Percentiles rank a stretch among this genome's conserved stretches.
Evolutionary conservation across 2,113 vertebrate species (phyloP).

Genomic region (Dunckerocampus dactyliophorus): DNA sequence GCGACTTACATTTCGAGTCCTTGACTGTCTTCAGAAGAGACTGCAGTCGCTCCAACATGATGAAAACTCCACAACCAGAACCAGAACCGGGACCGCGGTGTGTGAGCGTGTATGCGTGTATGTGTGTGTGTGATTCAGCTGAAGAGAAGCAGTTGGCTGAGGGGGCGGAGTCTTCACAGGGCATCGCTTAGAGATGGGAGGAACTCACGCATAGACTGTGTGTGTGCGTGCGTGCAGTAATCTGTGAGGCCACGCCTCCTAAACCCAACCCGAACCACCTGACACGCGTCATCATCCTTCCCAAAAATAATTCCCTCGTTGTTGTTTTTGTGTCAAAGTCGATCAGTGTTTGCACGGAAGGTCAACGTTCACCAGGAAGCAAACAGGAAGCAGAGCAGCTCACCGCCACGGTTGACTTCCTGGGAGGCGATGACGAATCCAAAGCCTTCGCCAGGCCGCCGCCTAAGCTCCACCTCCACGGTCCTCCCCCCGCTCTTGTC

Average conservation of each 20-base stretch:
- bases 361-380: not conserved
- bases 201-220: not conserved
- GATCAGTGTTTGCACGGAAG: not conserved
- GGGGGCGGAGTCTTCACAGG: constrained; percentile 3
- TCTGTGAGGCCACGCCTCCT: not conserved
- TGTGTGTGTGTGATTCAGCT: constrained; percentile 3
- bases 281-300: not conserved
- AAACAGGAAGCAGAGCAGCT: constrained; percentile 21
- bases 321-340: not conserved
- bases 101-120: not conserved
- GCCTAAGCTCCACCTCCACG: constrained; percentile 70
- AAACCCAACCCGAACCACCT: constrained; percentile 2
- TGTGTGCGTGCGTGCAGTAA: not conserved
- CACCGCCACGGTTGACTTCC: constrained; percentile 64
- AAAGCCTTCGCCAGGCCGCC: constrained; percentile 71
- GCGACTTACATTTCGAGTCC: constrained; percentile 55
- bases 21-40: constrained; percentile 57
- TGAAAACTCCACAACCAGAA: constrained; percentile 13
- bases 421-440: constrained; percentile 77
- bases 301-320: not conserved
- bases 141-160: not conserved
- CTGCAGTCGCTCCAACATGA: constrained; percentile 65
- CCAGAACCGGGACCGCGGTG: not conserved
- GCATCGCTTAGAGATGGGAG: not conserved
- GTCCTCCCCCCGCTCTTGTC: constrained; percentile 34